phyloP scores from a whole-genome alignment of 1,140 invertebrate species.

The Vanessa atalanta region DNA sequence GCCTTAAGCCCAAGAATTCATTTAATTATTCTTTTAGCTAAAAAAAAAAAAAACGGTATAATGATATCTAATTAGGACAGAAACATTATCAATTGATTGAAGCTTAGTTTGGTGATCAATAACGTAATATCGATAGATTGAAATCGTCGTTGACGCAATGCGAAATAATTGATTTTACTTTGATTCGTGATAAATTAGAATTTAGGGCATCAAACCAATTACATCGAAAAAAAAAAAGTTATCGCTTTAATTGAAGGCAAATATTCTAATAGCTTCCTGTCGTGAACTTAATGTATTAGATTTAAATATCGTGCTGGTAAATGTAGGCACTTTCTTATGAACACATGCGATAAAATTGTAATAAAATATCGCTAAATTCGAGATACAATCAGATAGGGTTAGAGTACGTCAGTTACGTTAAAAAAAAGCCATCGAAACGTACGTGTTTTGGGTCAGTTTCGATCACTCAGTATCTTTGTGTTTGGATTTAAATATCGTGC shows the following conservation, averaged over 20 bases:
- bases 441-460: no score
- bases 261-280: slow-evolving; percentile 5
- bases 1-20: no score
- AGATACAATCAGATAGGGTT: no score
- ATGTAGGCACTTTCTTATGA: slow-evolving; percentile 2
- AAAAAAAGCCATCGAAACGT: no score
- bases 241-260: slow-evolving; percentile 4
- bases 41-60: not conserved
- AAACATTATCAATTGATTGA: not conserved
- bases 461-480: no score
- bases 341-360: no score
- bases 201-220: not conserved
- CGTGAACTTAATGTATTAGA: not conserved
- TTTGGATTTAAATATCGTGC: no score
- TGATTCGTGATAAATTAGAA: slow-evolving; percentile 7
- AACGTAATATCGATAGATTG: not conserved
- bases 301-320: not conserved
- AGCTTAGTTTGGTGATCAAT: not conserved
- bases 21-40: no score
- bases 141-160: not conserved
- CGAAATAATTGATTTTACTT: not conserved
- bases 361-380: no score
- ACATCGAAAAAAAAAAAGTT: not conserved
- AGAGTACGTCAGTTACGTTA: no score
- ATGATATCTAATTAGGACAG: not conserved